A percentile compares a stretch with the other conserved stretches of the same genome.
These are phyloP conservation scores for Adelosebastes latens DNA, from an alignment of 2,797 vertebrate genomes.

Conservation along the genomic window DNA sequence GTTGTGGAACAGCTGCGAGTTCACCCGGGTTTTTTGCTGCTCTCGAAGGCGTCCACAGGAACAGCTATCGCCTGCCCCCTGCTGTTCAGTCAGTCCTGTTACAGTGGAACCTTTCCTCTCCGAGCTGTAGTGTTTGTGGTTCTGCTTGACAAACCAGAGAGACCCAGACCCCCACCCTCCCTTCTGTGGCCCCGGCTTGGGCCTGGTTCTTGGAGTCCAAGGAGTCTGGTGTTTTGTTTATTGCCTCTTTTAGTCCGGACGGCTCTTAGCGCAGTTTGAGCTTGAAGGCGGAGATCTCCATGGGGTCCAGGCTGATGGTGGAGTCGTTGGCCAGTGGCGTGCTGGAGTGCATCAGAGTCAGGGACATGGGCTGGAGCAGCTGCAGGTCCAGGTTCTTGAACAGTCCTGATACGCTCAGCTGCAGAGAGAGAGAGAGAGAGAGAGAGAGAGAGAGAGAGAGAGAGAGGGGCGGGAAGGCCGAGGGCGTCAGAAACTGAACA, in stretches of 20 bases:
- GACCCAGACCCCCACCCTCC: slow-evolving; percentile 15
- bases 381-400: slow-evolving; percentile 91
- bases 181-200: slow-evolving; percentile 17
- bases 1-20: slow-evolving; percentile 41
- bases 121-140: slow-evolving; percentile 40
- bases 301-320: slow-evolving; percentile 88
- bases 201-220: slow-evolving; percentile 48
- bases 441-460: not conserved
- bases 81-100: slow-evolving; percentile 65
- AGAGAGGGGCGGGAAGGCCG: not conserved
- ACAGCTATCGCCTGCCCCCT: slow-evolving; percentile 68
- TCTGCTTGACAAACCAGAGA: slow-evolving; percentile 49
- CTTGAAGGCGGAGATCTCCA: slow-evolving; percentile 95
- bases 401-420: slow-evolving; percentile 88
- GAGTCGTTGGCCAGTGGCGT: slow-evolving; percentile 85
- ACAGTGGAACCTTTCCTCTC: slow-evolving; percentile 48
- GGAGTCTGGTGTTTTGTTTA: slow-evolving; percentile 29
- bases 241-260: slow-evolving; percentile 16
- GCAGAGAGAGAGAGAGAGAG: not conserved
- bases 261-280: slow-evolving; percentile 89
- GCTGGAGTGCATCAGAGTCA: slow-evolving; percentile 91
- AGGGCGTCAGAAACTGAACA: not conserved
- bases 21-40: slow-evolving; percentile 23
- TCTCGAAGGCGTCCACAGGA: slow-evolving; percentile 26
- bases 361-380: slow-evolving; percentile 90